phyloP scores from a whole-genome alignment of 53 echinoderm and acorn worm genomes.

The Paracentrotus lividus region DNA sequence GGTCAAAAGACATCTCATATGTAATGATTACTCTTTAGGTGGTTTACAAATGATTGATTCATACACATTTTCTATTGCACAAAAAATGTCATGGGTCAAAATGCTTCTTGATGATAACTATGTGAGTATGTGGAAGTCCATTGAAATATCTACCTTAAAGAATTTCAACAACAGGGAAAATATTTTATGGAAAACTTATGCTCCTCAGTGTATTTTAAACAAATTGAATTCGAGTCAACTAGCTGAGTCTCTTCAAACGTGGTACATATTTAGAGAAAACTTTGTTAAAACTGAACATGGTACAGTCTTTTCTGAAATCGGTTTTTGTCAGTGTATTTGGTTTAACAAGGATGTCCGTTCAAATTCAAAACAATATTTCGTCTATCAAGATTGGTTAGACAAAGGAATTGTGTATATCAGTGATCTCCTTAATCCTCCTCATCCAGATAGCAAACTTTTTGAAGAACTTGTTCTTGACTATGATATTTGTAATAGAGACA shows the following conservation, averaged over 20 bases:
- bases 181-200: not conserved
- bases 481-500: not conserved
- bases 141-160: not conserved
- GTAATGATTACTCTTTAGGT: not conserved
- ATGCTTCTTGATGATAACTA: not conserved
- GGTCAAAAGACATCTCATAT: not conserved
- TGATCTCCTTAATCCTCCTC: not conserved
- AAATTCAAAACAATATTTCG: not conserved
- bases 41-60: conserved; percentile 34
- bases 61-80: not conserved
- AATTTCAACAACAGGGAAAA: not conserved
- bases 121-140: not conserved
- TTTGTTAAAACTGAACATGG: not conserved
- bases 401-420: not conserved
- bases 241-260: not conserved
- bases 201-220: not conserved
- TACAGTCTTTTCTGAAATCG: not conserved
- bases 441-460: not conserved
- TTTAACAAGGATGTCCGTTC: not conserved
- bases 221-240: not conserved
- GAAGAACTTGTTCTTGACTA: not conserved
- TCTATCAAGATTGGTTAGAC: not conserved
- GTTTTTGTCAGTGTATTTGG: not conserved
- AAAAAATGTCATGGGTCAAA: conserved; percentile 32
- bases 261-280: conserved; percentile 14